A percentile compares a stretch with the other conserved stretches of the same genome.
Conservation (phyloP, 1,140 invertebrate genomes). For the Eulimnadia texana region DNA sequence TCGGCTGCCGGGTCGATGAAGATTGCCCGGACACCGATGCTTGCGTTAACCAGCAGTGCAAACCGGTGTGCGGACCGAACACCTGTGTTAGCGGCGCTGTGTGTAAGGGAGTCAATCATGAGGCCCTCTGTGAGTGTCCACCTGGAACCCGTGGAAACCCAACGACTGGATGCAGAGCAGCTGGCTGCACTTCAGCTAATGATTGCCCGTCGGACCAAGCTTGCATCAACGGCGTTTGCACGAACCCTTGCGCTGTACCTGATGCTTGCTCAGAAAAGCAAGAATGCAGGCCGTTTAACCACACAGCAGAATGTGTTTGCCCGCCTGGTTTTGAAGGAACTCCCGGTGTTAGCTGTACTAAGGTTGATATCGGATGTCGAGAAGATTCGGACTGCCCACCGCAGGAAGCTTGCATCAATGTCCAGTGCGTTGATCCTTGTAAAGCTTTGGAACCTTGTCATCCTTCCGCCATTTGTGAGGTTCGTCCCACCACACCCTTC, state of each 20-base stretch:
- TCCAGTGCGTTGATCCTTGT: constrained; percentile 71
- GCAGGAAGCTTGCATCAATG: constrained; percentile 59
- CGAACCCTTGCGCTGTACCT: constrained; percentile 58
- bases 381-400: constrained; percentile 66
- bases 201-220: constrained; percentile 71
- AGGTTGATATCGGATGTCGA: constrained; percentile 37
- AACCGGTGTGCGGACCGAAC: constrained; percentile 46
- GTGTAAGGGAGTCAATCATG: constrained; percentile 58
- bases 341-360: constrained; percentile 20
- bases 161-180: constrained; percentile 48
- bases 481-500: constrained; percentile 60
- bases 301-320: constrained; percentile 68
- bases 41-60: constrained; percentile 69
- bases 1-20: constrained; percentile 59
- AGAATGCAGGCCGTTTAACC: constrained; percentile 63
- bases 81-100: constrained; percentile 64
- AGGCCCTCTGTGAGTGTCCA: constrained; percentile 59
- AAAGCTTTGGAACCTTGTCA: constrained; percentile 57
- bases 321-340: constrained; percentile 32
- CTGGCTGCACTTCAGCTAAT: constrained; percentile 74
- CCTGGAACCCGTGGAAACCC: constrained; percentile 68
- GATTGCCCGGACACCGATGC: constrained; percentile 60
- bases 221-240: constrained; percentile 71
- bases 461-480: constrained; percentile 57
- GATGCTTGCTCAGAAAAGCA: constrained; percentile 60